Evolutionary conservation across 2,113 vertebrate genomes (phyloP).

Genomic region (Podiceps cristatus): DNA sequence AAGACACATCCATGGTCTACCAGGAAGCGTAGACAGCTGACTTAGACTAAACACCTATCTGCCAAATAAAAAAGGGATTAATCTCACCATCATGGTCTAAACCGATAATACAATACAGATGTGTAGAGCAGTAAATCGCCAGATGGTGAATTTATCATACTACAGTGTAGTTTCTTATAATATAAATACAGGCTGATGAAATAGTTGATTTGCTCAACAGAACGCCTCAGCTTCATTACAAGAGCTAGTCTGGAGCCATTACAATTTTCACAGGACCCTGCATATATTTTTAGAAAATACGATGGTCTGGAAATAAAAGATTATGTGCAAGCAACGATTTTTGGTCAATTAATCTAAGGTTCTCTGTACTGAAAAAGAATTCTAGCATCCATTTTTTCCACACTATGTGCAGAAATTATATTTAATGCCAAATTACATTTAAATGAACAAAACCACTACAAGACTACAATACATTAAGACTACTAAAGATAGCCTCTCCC

Average conservation of each 20-base stretch:
- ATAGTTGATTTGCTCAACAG: conserved; percentile 14
- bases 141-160: conserved; percentile 31
- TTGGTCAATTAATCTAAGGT: conserved; percentile 33
- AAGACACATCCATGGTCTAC: background rate
- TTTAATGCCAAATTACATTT: conserved; percentile 17
- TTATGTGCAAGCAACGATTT: background rate
- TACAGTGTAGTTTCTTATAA: background rate
- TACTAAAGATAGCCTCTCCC: conserved; percentile 40
- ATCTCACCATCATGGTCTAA: background rate
- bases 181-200: conserved; percentile 33
- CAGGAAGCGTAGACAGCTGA: background rate
- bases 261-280: conserved; percentile 1
- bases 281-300: conserved; percentile 29
- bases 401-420: background rate
- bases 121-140: background rate
- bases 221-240: background rate
- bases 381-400: background rate
- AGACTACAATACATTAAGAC: background rate
- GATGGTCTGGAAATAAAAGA: conserved; percentile 29
- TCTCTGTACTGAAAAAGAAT: conserved; percentile 2
- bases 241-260: conserved; percentile 9
- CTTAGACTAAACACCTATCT: background rate
- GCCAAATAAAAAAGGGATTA: background rate
- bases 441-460: conserved; percentile 17
- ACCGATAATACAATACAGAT: background rate